Evolutionary conservation across 2,888 invertebrate species (phyloP).

Genomic region (Andrena minutula): DNA sequence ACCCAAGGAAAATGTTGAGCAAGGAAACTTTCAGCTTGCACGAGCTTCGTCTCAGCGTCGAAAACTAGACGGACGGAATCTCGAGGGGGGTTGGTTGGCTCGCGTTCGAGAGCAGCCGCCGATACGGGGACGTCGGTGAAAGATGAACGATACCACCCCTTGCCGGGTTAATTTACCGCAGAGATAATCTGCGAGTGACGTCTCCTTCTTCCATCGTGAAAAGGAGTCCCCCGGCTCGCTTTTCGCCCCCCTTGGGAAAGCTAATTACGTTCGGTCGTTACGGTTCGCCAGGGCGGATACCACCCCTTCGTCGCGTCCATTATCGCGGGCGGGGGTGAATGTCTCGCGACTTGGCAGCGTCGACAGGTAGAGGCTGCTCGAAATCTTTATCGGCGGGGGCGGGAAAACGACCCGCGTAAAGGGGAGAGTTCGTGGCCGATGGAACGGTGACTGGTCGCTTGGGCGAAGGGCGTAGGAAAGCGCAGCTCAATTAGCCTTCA

Average conservation of each 20-base stretch:
- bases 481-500: not conserved
- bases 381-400: constrained; percentile 23
- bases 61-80: constrained; percentile 33
- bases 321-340: constrained; percentile 19
- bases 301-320: constrained; percentile 17
- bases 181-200: constrained; percentile 72
- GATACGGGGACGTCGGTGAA: constrained; percentile 47
- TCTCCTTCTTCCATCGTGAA: constrained; percentile 51
- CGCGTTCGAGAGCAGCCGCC: constrained; percentile 32
- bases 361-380: constrained; percentile 15
- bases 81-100: not conserved
- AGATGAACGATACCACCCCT: constrained; percentile 58
- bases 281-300: constrained; percentile 47
- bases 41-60: constrained; percentile 31
- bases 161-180: constrained; percentile 66
- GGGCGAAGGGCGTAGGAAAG: not conserved
- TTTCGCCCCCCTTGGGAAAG: constrained; percentile 66
- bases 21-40: constrained; percentile 39
- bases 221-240: constrained; percentile 25
- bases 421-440: not conserved
- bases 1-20: constrained; percentile 27
- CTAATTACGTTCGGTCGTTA: constrained; percentile 70
- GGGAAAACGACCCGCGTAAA: constrained; percentile 3
- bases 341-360: constrained; percentile 26
- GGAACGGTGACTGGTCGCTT: not conserved